phyloP scores from a whole-genome alignment of 2,888 invertebrate species.

The Galerucella pusilla region DNA sequence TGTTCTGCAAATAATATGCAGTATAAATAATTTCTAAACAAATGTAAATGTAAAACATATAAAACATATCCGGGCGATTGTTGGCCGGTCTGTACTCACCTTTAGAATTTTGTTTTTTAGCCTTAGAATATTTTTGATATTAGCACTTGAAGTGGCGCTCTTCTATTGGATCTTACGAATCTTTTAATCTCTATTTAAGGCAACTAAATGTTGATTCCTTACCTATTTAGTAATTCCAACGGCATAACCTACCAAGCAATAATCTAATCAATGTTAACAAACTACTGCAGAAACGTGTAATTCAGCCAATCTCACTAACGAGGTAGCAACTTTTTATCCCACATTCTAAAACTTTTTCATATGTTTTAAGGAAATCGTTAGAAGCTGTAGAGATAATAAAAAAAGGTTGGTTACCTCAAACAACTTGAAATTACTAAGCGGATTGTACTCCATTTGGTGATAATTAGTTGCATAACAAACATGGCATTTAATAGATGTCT shows the following conservation, averaged over 20 bases:
- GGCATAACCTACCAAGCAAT: conserved; percentile 25
- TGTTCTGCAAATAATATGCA: too few species aligned
- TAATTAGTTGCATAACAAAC: neutral
- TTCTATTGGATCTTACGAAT: too few species aligned
- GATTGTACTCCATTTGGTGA: neutral
- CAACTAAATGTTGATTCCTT: neutral
- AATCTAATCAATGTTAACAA: conserved; percentile 33
- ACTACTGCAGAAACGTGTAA: conserved; percentile 34
- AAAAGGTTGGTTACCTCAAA: conserved; percentile 10
- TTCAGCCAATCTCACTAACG: conserved; percentile 37
- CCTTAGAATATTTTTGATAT: too few species aligned
- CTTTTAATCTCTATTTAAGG: neutral
- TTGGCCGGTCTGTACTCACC: too few species aligned
- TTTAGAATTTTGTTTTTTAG: too few species aligned
- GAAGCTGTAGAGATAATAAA: conserved; percentile 21
- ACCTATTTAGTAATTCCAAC: conserved; percentile 25
- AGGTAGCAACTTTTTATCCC: conserved; percentile 29
- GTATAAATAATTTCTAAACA: too few species aligned
- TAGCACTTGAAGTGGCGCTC: too few species aligned
- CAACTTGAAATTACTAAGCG: neutral
- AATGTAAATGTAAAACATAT: too few species aligned
- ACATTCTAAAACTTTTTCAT: conserved; percentile 35
- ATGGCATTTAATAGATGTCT: too few species aligned
- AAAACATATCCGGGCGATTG: too few species aligned
- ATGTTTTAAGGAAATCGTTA: conserved; percentile 32